Evolutionary conservation across 2,888 invertebrate species (phyloP), one percentile per base, ranked within the genome.

Genomic region (Amaurobius ferox): DNA sequence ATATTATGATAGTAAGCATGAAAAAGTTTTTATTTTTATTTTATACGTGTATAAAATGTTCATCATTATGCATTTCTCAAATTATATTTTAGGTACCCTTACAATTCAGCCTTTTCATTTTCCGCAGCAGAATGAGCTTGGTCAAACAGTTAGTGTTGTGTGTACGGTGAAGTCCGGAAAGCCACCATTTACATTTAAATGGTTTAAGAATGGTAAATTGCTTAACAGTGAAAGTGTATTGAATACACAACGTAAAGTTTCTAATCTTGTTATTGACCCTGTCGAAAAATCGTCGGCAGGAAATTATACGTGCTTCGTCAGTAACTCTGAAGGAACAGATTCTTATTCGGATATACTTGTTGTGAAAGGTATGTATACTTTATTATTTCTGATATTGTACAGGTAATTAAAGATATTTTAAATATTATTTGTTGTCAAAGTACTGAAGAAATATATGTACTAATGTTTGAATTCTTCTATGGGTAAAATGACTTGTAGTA

Each of bases 81-180:
- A n/a, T n/a, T 35, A 35, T 35, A 32, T 68, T 67, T 0, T 16
- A 83, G 83, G 70, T 40, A 19, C 32, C 2, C 76, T 74, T 0
- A 62, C 70, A 55, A 72, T 83, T 16, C 77, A 76, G 28, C 83
- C 80, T 0, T 80, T 80, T 19, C 80, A 80, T n/a, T 74, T 80
- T 29, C 68, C 80, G 26, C 3, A 66, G 2, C 73, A 80, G 62
- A 74, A 66, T 5, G 73, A 80, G 23, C 74, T 62, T 48, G 81
- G 81, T 26, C 71, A 81, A 13, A 73, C 30, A 1, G 61, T 74
- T 19, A 80, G 73, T 19, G 48, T 78, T 7, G 35, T 48, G 3
- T 87, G 87, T 32, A n/a, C 68, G 2, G 23, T 81, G 1, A 67
- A 44, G 19, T 55, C 67, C 23, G 87, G 87, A 7, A 67, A 72